Conservation (phyloP, 1,140 invertebrate species). For the Bombus confusus region DNA sequence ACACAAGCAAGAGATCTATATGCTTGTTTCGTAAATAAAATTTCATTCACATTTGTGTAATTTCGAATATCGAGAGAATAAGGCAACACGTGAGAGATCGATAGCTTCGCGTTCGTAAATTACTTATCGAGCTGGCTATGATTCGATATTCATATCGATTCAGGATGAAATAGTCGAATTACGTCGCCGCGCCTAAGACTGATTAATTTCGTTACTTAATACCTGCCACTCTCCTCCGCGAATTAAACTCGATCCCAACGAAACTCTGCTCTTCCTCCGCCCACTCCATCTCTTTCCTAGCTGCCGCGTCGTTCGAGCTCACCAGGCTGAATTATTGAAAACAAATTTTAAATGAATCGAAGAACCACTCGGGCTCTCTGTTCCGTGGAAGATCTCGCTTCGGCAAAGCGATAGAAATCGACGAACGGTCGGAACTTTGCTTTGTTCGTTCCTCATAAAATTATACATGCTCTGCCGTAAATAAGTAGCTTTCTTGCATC, state of each 20-base stretch:
- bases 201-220: conserved; percentile 58
- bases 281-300: background rate
- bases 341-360: conserved; percentile 37
- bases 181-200: conserved; percentile 23
- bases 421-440: background rate
- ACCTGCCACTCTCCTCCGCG: conserved; percentile 10
- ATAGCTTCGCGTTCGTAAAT: conserved; percentile 2
- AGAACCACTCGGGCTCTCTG: background rate
- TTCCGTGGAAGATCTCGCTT: background rate
- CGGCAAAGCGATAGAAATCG: conserved; percentile 2
- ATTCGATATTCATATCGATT: conserved; percentile 36
- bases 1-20: background rate
- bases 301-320: background rate
- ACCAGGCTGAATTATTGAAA: conserved; percentile 30
- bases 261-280: conserved; percentile 1
- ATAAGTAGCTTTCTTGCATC: background rate
- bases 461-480: background rate
- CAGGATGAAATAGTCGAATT: conserved; percentile 19
- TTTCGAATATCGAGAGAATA: background rate
- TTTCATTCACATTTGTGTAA: background rate
- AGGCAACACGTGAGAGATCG: background rate
- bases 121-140: conserved; percentile 13
- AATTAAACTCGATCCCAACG: conserved; percentile 38
- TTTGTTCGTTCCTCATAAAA: background rate
- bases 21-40: background rate